Evolutionary conservation across 2,888 invertebrate species (phyloP).

Genomic region (Melieria crassipennis): DNA sequence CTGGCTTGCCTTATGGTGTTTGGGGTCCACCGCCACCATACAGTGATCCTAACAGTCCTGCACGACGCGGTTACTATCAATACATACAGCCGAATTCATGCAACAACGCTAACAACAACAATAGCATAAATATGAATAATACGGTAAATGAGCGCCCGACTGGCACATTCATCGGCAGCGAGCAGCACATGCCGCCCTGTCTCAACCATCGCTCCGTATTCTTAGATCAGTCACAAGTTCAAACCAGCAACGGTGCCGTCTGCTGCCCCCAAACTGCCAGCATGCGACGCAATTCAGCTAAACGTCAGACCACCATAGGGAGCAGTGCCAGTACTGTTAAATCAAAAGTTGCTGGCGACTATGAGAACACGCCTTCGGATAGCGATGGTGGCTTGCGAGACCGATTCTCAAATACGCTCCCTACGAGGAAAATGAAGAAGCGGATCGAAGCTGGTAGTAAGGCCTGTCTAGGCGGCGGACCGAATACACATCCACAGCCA

Average conservation of each 20-base stretch:
- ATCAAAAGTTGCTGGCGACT: conserved; percentile 60
- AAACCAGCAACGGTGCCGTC: conserved; percentile 20
- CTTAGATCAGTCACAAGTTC: conserved; percentile 40
- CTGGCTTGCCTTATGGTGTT: conserved; percentile 69
- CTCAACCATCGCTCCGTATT: conserved; percentile 36
- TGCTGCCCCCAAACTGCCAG: conserved; percentile 33
- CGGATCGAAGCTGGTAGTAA: conserved; percentile 66
- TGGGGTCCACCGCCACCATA: conserved; percentile 94
- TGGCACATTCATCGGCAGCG: neutral
- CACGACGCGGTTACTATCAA: conserved; percentile 68
- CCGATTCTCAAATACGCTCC: conserved; percentile 69
- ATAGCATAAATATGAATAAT: neutral
- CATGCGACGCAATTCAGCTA: conserved; percentile 38
- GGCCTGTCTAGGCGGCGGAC: conserved; percentile 55
- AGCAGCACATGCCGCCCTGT: conserved; percentile 29
- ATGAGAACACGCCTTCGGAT: conserved; percentile 70
- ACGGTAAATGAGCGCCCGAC: conserved; percentile 4
- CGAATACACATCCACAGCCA: conserved; percentile 54
- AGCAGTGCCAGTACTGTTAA: conserved; percentile 44
- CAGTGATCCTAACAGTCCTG: conserved; percentile 80
- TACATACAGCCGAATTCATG: conserved; percentile 53
- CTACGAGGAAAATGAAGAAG: conserved; percentile 70
- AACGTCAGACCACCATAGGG: conserved; percentile 42
- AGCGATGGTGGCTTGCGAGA: conserved; percentile 63
- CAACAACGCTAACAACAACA: conserved; percentile 44